Base-by-base conservation (phyloP, 2,888 invertebrate genomes). In the Sceliomorpha sp. region DNA sequence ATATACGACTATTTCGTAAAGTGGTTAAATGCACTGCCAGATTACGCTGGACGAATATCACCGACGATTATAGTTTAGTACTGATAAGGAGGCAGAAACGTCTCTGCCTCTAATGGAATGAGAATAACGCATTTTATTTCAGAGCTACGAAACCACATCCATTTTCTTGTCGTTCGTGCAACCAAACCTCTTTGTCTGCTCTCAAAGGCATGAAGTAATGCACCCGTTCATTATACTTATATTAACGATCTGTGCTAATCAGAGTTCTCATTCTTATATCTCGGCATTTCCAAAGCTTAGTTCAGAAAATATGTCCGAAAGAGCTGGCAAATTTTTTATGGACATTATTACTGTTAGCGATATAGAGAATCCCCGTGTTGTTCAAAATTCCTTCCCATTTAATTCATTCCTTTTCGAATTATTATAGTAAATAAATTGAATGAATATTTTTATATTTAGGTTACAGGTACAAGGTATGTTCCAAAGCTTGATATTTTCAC, bases 11-110 rank as follows among this genome's bases (percentile, higher is more conserved):
- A 82, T 83, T 83, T 84, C 82, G 76, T 80, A 84, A 83, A 85
- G 83, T 85, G 83, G 82, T 87, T 85, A 85, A 87, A 87, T 86
- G 84, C 85, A 85, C 87, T 84, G 80, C 80, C 81, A 83, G 83
- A 86, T 85, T 86, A 82, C 78, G 81, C 70, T 68, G 56, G 70
- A 68, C 70, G 70, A 73, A 73, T 73, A 73, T 70, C 73, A 66
- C 64, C 56, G 53, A 31, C 62, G 66, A 70, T 70, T 66, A 70
- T 62, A 55, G 58, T 62, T 58, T 50, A 44, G 62, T 44, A 47
- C 51, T 31, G 51, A 45, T 67, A 62, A 66, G 66, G 48, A 62
- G 58, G 37, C 48, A 31, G 44, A 40, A n/a, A 27, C 34, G 34
- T 32, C 64, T 12, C 36, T 15, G 39, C 40, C 24, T 36, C 45